These are phyloP conservation scores for Sebastes reedi DNA, from an alignment of 2,797 vertebrate genomes.

Conservation along the genomic window DNA sequence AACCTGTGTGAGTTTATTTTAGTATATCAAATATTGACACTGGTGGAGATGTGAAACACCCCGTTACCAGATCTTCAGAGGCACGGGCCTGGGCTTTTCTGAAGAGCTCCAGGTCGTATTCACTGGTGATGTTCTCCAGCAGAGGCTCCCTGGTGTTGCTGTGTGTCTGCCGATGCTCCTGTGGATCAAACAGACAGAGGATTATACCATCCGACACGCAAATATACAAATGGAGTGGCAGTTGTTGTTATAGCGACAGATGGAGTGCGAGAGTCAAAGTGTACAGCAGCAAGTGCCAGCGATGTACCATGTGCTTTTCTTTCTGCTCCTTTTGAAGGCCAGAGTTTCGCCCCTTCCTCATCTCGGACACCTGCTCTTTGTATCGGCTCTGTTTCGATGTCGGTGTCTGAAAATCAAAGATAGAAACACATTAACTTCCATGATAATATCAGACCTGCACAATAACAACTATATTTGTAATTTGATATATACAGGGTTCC, in stretches of 20 bases:
- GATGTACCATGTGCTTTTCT: conserved; percentile 94
- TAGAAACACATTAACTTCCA: not conserved
- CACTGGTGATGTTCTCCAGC: conserved; percentile 97
- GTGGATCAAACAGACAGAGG: not conserved
- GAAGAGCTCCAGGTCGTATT: conserved; percentile 98
- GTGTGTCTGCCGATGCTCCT: conserved; percentile 94
- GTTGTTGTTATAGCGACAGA: not conserved
- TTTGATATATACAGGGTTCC: no score
- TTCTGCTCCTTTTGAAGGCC: conserved; percentile 97
- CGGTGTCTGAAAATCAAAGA: conserved; percentile 83
- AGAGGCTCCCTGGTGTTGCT: conserved; percentile 92
- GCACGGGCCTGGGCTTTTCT: conserved; percentile 96
- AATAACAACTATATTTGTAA: not conserved
- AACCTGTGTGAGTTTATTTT: not conserved
- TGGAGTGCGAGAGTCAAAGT: not conserved
- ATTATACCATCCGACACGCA: not conserved
- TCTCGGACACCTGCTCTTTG: conserved; percentile 96
- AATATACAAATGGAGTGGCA: not conserved
- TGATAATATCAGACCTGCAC: not conserved
- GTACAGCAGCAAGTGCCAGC: not conserved
- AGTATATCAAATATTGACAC: not conserved
- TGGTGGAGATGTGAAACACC: not conserved
- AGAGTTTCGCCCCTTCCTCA: conserved; percentile 95
- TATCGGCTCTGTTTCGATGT: conserved; percentile 94
- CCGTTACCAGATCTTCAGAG: conserved; percentile 94